A percentile compares a stretch with the other conserved stretches of the same genome.
Conservation (phyloP, 2,113 vertebrate genomes). For the Ceyx cyanopectus region DNA sequence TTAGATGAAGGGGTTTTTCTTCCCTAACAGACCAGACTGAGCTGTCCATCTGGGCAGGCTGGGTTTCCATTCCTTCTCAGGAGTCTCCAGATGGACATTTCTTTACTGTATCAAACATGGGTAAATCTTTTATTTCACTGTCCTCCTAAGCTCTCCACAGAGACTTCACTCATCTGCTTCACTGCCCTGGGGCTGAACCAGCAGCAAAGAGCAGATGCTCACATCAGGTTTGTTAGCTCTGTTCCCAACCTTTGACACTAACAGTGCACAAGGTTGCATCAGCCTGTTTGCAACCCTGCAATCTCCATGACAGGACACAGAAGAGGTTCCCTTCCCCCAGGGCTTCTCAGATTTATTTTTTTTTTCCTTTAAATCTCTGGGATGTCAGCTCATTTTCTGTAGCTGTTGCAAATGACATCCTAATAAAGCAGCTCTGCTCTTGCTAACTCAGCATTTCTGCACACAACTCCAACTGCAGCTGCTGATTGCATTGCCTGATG, state of each 20-base stretch:
- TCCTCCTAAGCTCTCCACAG: background rate
- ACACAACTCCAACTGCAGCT: background rate
- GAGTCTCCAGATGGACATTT: background rate
- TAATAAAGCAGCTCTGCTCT: accelerated
- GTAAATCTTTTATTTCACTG: background rate
- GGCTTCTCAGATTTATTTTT: background rate
- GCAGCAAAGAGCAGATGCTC: slow-evolving; percentile 4
- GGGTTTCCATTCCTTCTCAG: background rate
- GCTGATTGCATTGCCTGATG: background rate
- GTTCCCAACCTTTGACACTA: slow-evolving; percentile 27
- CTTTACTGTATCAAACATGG: background rate
- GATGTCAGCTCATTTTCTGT: background rate
- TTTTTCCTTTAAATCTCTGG: background rate
- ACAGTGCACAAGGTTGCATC: background rate
- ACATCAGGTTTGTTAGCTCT: background rate
- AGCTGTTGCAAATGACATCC: background rate
- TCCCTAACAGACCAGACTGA: background rate
- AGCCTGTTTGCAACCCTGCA: background rate
- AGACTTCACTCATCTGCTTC: background rate
- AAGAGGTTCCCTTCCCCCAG: background rate
- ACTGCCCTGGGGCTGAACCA: slow-evolving; percentile 25
- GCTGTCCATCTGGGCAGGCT: background rate
- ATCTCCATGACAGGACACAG: background rate
- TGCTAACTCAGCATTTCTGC: background rate
- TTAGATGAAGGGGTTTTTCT: background rate